Evolutionary conservation across 2,113 vertebrate species (phyloP).

Genomic region (Campylorhamphus procurvoides): DNA sequence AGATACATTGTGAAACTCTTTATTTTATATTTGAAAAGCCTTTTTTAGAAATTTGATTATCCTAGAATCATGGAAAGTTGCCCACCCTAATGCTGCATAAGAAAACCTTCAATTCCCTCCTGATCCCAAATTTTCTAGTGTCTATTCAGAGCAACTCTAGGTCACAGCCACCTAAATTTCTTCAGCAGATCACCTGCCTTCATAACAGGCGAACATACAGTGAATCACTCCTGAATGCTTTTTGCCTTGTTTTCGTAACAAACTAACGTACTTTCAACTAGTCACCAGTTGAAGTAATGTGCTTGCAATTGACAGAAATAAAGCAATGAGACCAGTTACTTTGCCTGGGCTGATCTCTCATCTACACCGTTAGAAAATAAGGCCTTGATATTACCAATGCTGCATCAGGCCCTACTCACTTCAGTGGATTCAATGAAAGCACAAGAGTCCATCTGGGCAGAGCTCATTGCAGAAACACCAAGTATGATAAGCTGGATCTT

Average conservation of each 20-base stretch:
- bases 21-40: not conserved
- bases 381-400: not conserved
- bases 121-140: conserved; percentile 21
- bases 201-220: conserved; percentile 17
- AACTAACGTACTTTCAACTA: conserved; percentile 19
- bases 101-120: conserved; percentile 13
- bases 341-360: not conserved
- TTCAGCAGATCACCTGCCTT: conserved; percentile 54
- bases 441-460: not conserved
- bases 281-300: not conserved
- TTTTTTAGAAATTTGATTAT: conserved; percentile 12
- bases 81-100: not conserved
- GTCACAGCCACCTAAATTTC: conserved; percentile 31
- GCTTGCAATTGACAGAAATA: not conserved
- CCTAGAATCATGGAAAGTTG: not conserved
- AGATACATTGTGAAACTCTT: not conserved
- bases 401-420: not conserved
- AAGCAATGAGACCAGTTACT: not conserved
- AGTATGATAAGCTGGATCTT: not conserved
- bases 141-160: conserved; percentile 16
- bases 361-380: not conserved
- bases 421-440: not conserved
- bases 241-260: conserved; percentile 49
- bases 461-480: not conserved
- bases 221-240: conserved; percentile 35